Evolutionary conservation across 2,113 vertebrate genomes (phyloP).

Genomic region (Anhinga anhinga): DNA sequence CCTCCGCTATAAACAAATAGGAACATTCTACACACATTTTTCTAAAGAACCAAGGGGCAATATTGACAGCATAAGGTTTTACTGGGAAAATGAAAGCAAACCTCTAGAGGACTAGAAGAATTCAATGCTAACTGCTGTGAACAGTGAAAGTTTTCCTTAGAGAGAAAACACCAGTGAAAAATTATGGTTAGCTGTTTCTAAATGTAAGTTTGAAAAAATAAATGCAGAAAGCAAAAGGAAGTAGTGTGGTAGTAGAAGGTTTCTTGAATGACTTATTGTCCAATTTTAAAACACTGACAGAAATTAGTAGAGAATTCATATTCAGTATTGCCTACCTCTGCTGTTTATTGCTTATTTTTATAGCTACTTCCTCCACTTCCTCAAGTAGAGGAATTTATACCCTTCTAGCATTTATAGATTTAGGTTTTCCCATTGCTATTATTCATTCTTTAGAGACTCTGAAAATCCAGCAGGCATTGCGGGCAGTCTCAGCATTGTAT

Average conservation of each 20-base stretch:
- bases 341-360: slow-evolving; percentile 31
- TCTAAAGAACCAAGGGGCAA: neutral
- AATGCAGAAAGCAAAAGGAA: neutral
- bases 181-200: slow-evolving; percentile 21
- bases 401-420: neutral
- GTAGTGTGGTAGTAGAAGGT: neutral
- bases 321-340: neutral
- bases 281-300: neutral
- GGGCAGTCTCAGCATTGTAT: neutral
- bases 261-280: neutral
- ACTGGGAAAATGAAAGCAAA: slow-evolving; percentile 38
- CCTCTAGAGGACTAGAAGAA: slow-evolving; percentile 21
- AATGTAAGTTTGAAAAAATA: neutral
- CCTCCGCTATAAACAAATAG: slow-evolving; percentile 15
- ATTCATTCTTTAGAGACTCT: neutral
- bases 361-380: neutral
- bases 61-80: slow-evolving; percentile 36
- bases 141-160: slow-evolving; percentile 3
- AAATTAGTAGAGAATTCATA: slow-evolving; percentile 28
- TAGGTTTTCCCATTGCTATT: neutral
- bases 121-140: slow-evolving; percentile 17
- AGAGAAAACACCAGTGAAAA: slow-evolving; percentile 13
- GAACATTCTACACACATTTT: slow-evolving; percentile 17
- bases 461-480: neutral
- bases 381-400: neutral